Evolutionary conservation across 2,888 invertebrate genomes (phyloP).

Genomic region (Cephus pygmeus): DNA sequence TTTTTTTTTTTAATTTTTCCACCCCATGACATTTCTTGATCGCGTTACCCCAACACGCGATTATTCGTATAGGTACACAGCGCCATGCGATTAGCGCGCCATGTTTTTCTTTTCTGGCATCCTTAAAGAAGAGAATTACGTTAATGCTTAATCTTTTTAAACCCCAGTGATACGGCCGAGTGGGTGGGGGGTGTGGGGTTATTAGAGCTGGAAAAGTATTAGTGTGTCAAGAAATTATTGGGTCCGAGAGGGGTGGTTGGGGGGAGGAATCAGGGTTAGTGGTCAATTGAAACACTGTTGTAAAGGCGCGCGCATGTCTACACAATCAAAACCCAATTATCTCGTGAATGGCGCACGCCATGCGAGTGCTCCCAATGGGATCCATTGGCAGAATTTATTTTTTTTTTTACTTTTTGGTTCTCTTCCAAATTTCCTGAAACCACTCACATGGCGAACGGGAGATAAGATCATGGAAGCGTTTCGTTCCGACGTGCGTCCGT

Average conservation of each 20-base stretch:
- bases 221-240: not conserved
- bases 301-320: not conserved
- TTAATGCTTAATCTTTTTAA: not conserved
- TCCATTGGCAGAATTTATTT: not conserved
- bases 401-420: not conserved
- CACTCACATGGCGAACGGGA: not conserved
- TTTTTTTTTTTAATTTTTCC: not conserved
- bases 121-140: not conserved
- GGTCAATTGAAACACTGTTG: constrained; percentile 3
- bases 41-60: not conserved
- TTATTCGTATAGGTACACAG: not conserved
- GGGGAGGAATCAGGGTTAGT: not conserved
- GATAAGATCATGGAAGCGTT: not conserved
- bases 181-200: constrained; percentile 7
- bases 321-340: not conserved
- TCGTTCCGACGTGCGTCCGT: not conserved
- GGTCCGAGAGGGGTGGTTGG: not conserved
- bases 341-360: not conserved
- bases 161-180: constrained; percentile 3
- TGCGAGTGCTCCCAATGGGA: not conserved
- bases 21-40: not conserved
- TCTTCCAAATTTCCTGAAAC: not conserved
- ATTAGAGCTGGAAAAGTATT: not conserved
- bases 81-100: not conserved
- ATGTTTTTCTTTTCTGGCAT: not conserved